Base-by-base conservation (phyloP, 2,113 vertebrate species). In the Ciconia maguari region DNA sequence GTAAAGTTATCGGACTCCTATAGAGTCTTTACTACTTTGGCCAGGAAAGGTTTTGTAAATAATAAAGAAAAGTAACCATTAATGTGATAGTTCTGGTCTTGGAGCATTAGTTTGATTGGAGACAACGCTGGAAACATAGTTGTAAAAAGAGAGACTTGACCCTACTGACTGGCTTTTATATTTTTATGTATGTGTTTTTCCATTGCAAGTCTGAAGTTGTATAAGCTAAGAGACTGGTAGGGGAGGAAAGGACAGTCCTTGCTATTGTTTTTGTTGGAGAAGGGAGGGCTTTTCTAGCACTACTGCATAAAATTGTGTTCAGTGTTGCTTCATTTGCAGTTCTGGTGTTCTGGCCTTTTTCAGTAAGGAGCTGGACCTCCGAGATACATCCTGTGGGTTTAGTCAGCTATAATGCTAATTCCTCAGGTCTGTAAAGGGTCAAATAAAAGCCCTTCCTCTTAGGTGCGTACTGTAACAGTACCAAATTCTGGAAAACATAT, bases 31-130 rank as follows among this genome's bases (percentile, higher is more conserved):
- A 83, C 60, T 96, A 36, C 79, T 91, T 95, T 89, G 60, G 44
- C 85, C 90, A 95, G 86, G 30, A 95, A 72, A 75, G 52, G 32
- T 91, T 95, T 93, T 92, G 61, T 91, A 86, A 82, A 94, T 95
- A 93, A 49, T 97, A 90, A 95, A 96, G 83, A 69, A 87, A 94
- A 94, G 48, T 82, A 89, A 93, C 91, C 49, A 89, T 93, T 97
- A 88, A 80, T 89, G 84, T 90, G 80, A 34, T 89, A 51, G 87
- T 87, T 92, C n/a, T 96, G 68, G 70, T 93, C 42, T 96, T 84
- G 62, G 77, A 72, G 34, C 41, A 49, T 89, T 96, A 75, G 61
- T 94, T 94, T 95, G 78, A 82, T 79, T 94, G 70, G 87, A 93
- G 87, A 85, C 68, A 75, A 78, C 54, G 83, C 82, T 90, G 51